Evolutionary conservation across 2,888 invertebrate species (phyloP), one percentile per base, ranked within the genome.

Genomic region (Volucella bombylans): DNA sequence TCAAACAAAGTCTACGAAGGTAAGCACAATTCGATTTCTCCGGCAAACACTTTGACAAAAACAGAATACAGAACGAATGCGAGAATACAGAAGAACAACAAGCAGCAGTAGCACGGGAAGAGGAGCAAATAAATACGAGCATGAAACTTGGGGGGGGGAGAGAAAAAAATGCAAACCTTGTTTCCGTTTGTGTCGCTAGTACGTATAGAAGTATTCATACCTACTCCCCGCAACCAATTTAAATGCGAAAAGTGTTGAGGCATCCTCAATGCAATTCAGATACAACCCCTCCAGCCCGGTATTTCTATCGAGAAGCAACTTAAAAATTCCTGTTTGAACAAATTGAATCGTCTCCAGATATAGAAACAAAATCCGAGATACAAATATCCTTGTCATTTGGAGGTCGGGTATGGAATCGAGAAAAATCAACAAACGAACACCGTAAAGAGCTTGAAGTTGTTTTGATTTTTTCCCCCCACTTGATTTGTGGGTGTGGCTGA

Each of bases 21-120:
- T 9, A 14, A n/a, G 18, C 23, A 10, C 41, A 52, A 69, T 77
- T 77, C 77, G 62, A 62, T 77, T 69, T 47, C 54, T 61, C 41
- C 41, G 55, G 31, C 31, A 31, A 31, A 1, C 47, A 47, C 61
- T 59, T 52, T 50, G 31, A 55, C 12, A 49, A 38, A 57, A 23
- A 31, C 31, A 31, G 31, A 31, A 31, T 31, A 31, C 31, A 31
- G 31, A 31, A 31, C 31, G 31, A 31, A 6, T 31, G 31, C 6
- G 31, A 31, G 31, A 31, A 31, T n/a, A 31, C 31, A 4, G 31
- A 45, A 11, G 8, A 67, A 50, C 11, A 54, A 43, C 0, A 12
- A 59, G 11, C 14, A 6, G 31, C 31, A 31, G 31, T 6, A 31
- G 31, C 38, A 15, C 8, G 8, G 38, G 9, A 31, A 38, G 15